Conservation (phyloP, 2,888 invertebrate genomes). For the Mythimna vitellina region DNA sequence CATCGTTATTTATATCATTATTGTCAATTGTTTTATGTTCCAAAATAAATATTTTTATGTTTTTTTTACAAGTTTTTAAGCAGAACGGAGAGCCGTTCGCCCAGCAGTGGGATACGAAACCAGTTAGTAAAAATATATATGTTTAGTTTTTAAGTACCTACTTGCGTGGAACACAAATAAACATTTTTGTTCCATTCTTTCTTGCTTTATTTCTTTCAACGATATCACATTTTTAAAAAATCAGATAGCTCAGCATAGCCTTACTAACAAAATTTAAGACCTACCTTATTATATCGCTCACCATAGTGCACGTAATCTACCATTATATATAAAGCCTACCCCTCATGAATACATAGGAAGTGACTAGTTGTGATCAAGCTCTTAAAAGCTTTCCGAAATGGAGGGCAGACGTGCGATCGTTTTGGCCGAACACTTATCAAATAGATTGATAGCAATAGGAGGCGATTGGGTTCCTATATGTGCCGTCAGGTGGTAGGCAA, state of each 20-base stretch:
- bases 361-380: slow-evolving; percentile 61
- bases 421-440: slow-evolving; percentile 63
- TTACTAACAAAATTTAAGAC: slow-evolving; percentile 10
- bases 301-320: slow-evolving; percentile 24
- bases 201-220: too few species aligned
- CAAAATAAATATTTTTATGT: too few species aligned
- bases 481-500: slow-evolving; percentile 28
- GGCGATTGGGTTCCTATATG: slow-evolving; percentile 52
- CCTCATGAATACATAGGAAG: slow-evolving; percentile 61
- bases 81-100: too few species aligned
- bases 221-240: neutral
- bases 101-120: too few species aligned
- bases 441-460: slow-evolving; percentile 58
- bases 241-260: neutral
- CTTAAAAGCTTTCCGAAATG: slow-evolving; percentile 64
- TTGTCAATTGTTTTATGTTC: too few species aligned
- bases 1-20: too few species aligned
- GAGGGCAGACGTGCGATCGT: slow-evolving; percentile 63
- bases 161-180: too few species aligned
- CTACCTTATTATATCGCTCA: slow-evolving; percentile 23
- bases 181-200: neutral
- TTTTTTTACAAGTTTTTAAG: too few species aligned
- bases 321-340: slow-evolving; percentile 31
- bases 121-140: too few species aligned
- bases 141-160: too few species aligned